A percentile compares a stretch with the other conserved stretches of the same genome.
These are phyloP conservation scores for Zoanthus sociatus DNA, from an alignment of 92 coral and sea anemone genomes.

Conservation along the genomic window DNA sequence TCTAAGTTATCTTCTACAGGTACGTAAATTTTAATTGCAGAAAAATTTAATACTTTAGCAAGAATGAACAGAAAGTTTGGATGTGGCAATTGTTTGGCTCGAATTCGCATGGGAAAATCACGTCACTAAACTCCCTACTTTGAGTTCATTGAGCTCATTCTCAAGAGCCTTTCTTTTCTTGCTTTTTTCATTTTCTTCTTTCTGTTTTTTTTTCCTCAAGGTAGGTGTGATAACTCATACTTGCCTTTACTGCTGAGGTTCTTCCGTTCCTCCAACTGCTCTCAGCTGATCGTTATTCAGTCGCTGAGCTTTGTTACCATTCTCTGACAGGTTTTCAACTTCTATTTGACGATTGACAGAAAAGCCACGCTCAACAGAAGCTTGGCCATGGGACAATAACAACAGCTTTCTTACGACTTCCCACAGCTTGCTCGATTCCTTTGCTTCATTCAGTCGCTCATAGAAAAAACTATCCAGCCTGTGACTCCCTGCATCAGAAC, in stretches of 20 bases:
- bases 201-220: background rate
- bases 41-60: conserved; percentile 11
- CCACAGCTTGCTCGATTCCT: background rate
- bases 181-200: too few species aligned
- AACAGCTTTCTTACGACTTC: too few species aligned
- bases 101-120: background rate
- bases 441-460: background rate
- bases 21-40: conserved; percentile 39
- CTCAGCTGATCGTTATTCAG: conserved; percentile 4
- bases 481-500: background rate
- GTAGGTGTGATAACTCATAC: too few species aligned
- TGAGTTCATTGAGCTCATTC: too few species aligned
- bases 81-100: conserved; percentile 1
- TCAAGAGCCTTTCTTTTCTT: too few species aligned
- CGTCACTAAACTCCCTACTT: background rate
- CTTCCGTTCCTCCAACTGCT: background rate
- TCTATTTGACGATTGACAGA: background rate
- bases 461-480: background rate
- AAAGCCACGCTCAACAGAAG: too few species aligned
- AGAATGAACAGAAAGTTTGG: conserved; percentile 1
- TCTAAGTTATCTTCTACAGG: conserved; percentile 36
- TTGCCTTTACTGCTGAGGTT: too few species aligned
- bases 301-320: conserved; percentile 16
- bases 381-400: too few species aligned
- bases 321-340: conserved; percentile 18